Percentiles rank a stretch among this genome's conserved stretches.
Evolutionary conservation across 1,140 invertebrate genomes (phyloP).

Genomic region (Pseudomyrmex concolor): DNA sequence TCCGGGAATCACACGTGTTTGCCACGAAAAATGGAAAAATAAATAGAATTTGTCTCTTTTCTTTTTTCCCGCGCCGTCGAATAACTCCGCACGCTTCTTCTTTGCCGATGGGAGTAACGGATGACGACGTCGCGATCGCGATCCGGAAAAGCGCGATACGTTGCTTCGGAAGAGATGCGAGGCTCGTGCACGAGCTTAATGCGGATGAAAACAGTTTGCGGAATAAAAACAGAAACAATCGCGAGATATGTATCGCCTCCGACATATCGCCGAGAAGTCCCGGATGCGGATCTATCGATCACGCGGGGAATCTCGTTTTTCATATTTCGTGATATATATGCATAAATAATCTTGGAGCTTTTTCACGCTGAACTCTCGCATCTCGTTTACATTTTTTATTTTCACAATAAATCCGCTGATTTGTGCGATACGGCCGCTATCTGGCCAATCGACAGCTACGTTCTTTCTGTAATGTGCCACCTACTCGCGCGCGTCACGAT

Average conservation of each 20-base stretch:
- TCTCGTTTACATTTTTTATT: background rate
- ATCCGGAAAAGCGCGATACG: constrained; percentile 15
- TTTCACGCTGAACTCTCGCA: background rate
- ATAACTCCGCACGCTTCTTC: background rate
- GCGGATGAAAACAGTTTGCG: constrained; percentile 5
- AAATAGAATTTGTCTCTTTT: constrained; percentile 18
- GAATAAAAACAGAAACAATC: background rate
- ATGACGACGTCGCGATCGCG: constrained; percentile 12
- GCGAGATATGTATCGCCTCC: background rate
- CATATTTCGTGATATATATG: constrained; percentile 5
- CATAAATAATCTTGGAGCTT: constrained; percentile 26
- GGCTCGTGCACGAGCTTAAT: background rate
- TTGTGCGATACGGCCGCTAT: background rate
- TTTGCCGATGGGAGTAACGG: background rate
- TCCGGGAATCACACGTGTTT: background rate
- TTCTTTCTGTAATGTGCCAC: constrained; percentile 32
- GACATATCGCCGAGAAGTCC: constrained; percentile 11
- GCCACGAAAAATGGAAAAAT: background rate
- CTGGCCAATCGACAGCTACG: constrained; percentile 8
- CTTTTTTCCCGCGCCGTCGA: background rate
- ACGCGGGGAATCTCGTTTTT: constrained; percentile 13
- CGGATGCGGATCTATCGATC: constrained; percentile 23
- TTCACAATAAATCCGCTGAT: background rate
- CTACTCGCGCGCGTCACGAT: background rate
- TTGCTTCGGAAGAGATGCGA: background rate